phyloP scores from a whole-genome alignment of 2,888 invertebrate genomes.

The Eilema caniola region DNA sequence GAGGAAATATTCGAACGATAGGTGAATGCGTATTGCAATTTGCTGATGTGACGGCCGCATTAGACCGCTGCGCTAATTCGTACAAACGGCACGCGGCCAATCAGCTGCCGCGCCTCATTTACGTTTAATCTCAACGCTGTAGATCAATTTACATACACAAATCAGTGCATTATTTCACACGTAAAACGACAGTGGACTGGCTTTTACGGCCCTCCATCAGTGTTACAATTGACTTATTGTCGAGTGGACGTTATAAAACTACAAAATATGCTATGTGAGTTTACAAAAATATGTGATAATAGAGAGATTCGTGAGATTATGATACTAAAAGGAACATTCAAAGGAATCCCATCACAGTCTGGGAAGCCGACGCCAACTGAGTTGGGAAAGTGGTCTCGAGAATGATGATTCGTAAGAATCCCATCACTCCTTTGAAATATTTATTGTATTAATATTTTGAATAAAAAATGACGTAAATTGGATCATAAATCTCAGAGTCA shows the following conservation, averaged over 20 bases:
- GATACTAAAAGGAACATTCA: too few relatives aligned
- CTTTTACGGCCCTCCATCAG: background rate
- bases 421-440: background rate
- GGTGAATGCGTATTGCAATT: slow-evolving; percentile 12
- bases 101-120: slow-evolving; percentile 16
- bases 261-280: background rate
- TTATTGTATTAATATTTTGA: too few relatives aligned
- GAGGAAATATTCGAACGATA: slow-evolving; percentile 7
- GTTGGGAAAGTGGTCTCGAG: too few relatives aligned
- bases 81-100: slow-evolving; percentile 13
- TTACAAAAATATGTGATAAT: background rate
- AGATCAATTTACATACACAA: slow-evolving; percentile 6
- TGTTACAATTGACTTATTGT: background rate
- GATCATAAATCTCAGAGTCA: too few relatives aligned
- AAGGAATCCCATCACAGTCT: too few relatives aligned
- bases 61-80: background rate
- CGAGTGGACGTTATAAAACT: background rate
- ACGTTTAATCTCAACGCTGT: background rate
- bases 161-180: background rate
- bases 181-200: background rate
- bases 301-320: background rate
- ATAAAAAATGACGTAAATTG: too few relatives aligned
- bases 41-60: background rate
- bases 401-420: too few relatives aligned
- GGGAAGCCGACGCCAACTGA: too few relatives aligned